phyloP scores from a whole-genome alignment of 2,797 vertebrate species.

The Danio tinwini region DNA sequence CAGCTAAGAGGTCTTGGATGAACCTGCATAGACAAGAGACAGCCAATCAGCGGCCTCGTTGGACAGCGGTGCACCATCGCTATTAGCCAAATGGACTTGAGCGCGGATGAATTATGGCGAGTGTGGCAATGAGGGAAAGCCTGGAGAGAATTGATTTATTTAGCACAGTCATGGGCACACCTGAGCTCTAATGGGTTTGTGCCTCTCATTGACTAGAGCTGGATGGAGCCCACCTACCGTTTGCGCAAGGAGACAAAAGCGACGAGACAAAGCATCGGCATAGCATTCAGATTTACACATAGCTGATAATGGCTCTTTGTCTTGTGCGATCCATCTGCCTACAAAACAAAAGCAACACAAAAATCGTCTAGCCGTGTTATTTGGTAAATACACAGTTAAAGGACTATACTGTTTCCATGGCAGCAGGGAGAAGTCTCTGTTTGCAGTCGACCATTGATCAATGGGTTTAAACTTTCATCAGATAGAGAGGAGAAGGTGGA shows the following conservation, averaged over 20 bases:
- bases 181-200: constrained; percentile 41
- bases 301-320: background rate
- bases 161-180: constrained; percentile 34
- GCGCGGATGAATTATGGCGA: constrained; percentile 57
- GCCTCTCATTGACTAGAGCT: constrained; percentile 25
- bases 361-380: constrained; percentile 58
- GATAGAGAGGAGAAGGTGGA: constrained; percentile 68
- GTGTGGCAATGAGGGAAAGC: constrained; percentile 40
- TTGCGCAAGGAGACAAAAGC: constrained; percentile 26
- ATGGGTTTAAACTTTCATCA: constrained; percentile 73
- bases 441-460: constrained; percentile 70
- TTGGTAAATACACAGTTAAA: constrained; percentile 72
- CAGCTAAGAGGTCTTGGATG: constrained; percentile 60
- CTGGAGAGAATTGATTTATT: constrained; percentile 47
- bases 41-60: constrained; percentile 43
- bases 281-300: constrained; percentile 1
- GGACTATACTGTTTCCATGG: constrained; percentile 74
- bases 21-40: constrained; percentile 28
- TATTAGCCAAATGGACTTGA: constrained; percentile 62
- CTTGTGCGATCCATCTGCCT: background rate
- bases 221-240: background rate
- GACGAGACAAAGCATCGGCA: background rate
- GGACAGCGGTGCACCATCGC: constrained; percentile 38
- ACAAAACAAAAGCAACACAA: constrained; percentile 28
- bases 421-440: constrained; percentile 55